A percentile compares a stretch with the other conserved stretches of the same genome.
These are phyloP conservation scores for Choreutis nemorana DNA, from an alignment of 2,888 invertebrate species.

Conservation along the genomic window DNA sequence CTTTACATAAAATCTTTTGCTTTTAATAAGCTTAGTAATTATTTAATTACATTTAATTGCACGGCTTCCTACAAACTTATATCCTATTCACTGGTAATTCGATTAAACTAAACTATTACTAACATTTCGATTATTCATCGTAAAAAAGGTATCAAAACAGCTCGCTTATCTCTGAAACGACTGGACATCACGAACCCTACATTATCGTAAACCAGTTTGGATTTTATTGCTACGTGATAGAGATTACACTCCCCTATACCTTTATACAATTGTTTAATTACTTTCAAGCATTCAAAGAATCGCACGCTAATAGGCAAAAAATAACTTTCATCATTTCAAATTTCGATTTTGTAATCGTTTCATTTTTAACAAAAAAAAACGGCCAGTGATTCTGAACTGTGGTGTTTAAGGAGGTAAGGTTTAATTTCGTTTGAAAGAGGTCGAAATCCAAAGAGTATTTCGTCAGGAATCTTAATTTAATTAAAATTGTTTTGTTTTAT, in stretches of 20 bases:
- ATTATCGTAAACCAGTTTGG: slow-evolving; percentile 50
- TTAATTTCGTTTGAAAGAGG: slow-evolving; percentile 7
- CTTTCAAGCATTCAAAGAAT: slow-evolving; percentile 29
- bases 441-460: too few species aligned
- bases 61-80: too few species aligned
- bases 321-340: too few species aligned
- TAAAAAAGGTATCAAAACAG: slow-evolving; percentile 55
- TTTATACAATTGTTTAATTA: slow-evolving; percentile 48
- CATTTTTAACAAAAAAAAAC: too few species aligned
- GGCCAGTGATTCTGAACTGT: too few species aligned
- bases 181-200: slow-evolving; percentile 32
- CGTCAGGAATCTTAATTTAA: slow-evolving; percentile 63
- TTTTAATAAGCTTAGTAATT: too few species aligned
- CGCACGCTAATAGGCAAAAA: slow-evolving; percentile 27
- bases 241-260: slow-evolving; percentile 56
- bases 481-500: slow-evolving; percentile 53
- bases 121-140: slow-evolving; percentile 45
- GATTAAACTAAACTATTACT: too few species aligned
- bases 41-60: too few species aligned
- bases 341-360: too few species aligned
- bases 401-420: too few species aligned
- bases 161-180: slow-evolving; percentile 42
- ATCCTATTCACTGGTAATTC: too few species aligned
- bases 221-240: slow-evolving; percentile 50
- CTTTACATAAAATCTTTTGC: too few species aligned